phyloP scores from a whole-genome alignment of 2,113 vertebrate species.

The Morone chrysops region DNA sequence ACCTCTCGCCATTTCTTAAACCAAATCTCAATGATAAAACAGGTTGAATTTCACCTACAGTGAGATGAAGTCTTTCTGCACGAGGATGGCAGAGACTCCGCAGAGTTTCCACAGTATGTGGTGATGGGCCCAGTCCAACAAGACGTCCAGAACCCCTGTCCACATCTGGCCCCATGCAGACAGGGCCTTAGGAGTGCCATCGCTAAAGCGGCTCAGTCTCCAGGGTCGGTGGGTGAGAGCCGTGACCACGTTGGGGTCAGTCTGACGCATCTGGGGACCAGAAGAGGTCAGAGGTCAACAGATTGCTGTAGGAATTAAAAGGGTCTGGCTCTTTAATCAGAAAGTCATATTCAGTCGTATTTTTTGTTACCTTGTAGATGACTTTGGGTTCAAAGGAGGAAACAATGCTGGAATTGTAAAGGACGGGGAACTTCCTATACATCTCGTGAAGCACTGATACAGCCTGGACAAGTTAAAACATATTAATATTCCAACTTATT shows the following conservation, averaged over 20 bases:
- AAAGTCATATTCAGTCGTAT: not conserved
- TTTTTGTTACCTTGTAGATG: constrained; percentile 91
- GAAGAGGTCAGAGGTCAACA: not conserved
- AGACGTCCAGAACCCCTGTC: constrained; percentile 85
- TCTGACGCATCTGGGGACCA: constrained; percentile 89
- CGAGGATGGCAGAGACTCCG: constrained; percentile 91
- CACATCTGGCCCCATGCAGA: constrained; percentile 85
- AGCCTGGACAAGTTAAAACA: constrained; percentile 79
- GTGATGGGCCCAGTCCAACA: constrained; percentile 94
- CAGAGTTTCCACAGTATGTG: constrained; percentile 92
- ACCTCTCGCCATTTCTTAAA: not conserved
- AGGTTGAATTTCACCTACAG: constrained; percentile 82
- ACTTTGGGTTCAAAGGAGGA: constrained; percentile 95
- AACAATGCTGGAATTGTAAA: constrained; percentile 92
- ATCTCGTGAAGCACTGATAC: constrained; percentile 86
- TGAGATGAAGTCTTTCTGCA: constrained; percentile 93
- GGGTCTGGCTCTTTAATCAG: not conserved
- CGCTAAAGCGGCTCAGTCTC: constrained; percentile 88
- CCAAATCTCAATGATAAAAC: not conserved
- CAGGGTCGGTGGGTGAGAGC: constrained; percentile 92
- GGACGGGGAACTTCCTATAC: constrained; percentile 88
- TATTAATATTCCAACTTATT: not conserved
- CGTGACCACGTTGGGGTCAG: constrained; percentile 89
- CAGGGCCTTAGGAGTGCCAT: constrained; percentile 84
- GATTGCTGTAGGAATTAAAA: not conserved